phyloP scores from a whole-genome alignment of 2,888 invertebrate genomes.

The Cremastobaeus sp. region DNA sequence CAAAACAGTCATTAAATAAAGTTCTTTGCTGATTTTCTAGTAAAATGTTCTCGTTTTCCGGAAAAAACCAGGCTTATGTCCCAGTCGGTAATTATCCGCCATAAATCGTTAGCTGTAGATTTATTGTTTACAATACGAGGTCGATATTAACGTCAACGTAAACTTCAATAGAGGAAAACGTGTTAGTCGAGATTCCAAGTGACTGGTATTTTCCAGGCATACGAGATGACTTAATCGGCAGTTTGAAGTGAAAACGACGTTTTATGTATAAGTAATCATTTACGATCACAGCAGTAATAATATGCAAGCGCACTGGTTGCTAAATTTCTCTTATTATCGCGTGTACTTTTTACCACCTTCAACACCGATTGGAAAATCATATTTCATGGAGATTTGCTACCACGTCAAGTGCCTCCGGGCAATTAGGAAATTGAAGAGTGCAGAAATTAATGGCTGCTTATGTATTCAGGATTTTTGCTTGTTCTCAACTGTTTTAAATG shows the following conservation, averaged over 20 bases:
- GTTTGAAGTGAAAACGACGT: conserved; percentile 28
- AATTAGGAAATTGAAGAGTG: conserved; percentile 15
- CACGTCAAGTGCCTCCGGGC: not conserved
- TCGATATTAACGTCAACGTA: conserved; percentile 43
- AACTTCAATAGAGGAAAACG: conserved; percentile 47
- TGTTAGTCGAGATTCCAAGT: conserved; percentile 37
- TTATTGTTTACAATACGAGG: conserved; percentile 59
- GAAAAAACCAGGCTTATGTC: conserved; percentile 61
- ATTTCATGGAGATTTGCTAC: not conserved
- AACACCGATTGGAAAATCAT: conserved; percentile 9
- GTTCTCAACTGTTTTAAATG: conserved; percentile 21
- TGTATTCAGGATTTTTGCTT: conserved; percentile 22
- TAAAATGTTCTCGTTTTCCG: too few relatives aligned
- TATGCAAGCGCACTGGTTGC: not conserved
- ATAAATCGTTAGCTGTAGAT: conserved; percentile 64
- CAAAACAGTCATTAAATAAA: too few relatives aligned
- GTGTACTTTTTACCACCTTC: conserved; percentile 2
- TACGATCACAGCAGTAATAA: conserved; percentile 14
- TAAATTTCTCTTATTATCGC: conserved; percentile 1
- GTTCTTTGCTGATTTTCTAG: too few relatives aligned
- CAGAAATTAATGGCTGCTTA: conserved; percentile 10
- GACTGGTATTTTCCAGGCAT: conserved; percentile 46
- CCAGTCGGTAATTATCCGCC: conserved; percentile 63
- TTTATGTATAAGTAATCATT: conserved; percentile 29
- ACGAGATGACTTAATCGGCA: conserved; percentile 55